These are phyloP conservation scores for Dinocampus coccinellae DNA, from an alignment of 2,888 invertebrate genomes.

Conservation along the genomic window DNA sequence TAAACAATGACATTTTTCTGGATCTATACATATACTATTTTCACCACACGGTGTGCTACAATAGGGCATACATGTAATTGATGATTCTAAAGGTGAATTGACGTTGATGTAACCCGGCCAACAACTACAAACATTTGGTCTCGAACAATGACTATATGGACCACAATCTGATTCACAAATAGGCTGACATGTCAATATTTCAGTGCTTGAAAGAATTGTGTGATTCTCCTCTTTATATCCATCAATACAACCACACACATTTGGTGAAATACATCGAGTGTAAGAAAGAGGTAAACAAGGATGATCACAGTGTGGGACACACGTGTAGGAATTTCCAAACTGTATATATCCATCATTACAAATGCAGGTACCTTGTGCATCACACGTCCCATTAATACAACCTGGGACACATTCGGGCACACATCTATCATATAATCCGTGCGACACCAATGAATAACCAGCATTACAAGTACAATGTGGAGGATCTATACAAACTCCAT, in stretches of 20 bases:
- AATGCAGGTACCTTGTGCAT: slow-evolving; percentile 59
- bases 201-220: neutral
- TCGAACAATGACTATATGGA: slow-evolving; percentile 67
- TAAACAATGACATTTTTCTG: slow-evolving; percentile 33
- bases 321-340: slow-evolving; percentile 3
- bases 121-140: slow-evolving; percentile 19
- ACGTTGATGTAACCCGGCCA: neutral
- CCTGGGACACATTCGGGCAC: slow-evolving; percentile 59
- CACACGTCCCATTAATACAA: slow-evolving; percentile 69
- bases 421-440: slow-evolving; percentile 49
- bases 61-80: neutral
- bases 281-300: slow-evolving; percentile 25
- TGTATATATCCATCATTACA: slow-evolving; percentile 64
- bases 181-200: neutral
- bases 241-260: slow-evolving; percentile 34
- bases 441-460: no score
- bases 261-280: slow-evolving; percentile 27
- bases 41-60: neutral
- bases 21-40: slow-evolving; percentile 31
- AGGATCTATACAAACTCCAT: slow-evolving; percentile 36
- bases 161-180: neutral
- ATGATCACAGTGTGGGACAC: slow-evolving; percentile 33
- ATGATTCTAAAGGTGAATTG: neutral
- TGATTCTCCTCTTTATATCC: slow-evolving; percentile 26
- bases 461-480: slow-evolving; percentile 35